Conservation (phyloP, 2,888 invertebrate genomes). For the Macropis europaea region DNA sequence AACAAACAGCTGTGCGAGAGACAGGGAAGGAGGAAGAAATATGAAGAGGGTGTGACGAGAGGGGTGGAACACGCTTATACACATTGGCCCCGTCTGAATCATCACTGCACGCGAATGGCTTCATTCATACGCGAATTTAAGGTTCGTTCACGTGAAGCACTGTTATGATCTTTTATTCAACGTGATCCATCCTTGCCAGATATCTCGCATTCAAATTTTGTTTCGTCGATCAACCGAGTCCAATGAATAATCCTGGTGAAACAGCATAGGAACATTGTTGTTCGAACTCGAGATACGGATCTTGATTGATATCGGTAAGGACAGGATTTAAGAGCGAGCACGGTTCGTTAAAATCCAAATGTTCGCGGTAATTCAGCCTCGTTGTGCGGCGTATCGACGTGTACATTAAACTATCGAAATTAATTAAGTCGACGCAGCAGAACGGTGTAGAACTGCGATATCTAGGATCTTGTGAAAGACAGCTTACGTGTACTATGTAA, state of each 20-base stretch:
- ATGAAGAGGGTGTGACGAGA: conserved; percentile 27
- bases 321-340: too few species aligned
- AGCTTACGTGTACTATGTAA: too few species aligned
- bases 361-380: too few species aligned
- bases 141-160: conserved; percentile 12
- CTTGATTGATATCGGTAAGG: too few species aligned
- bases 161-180: conserved; percentile 9
- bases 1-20: conserved; percentile 21
- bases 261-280: too few species aligned
- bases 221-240: too few species aligned
- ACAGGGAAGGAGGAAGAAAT: conserved; percentile 23
- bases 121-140: conserved; percentile 55
- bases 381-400: too few species aligned
- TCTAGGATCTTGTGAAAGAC: conserved; percentile 14
- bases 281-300: too few species aligned
- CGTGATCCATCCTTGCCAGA: too few species aligned
- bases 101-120: conserved; percentile 49
- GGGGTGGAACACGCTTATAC: conserved; percentile 14
- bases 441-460: neutral
- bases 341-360: neutral
- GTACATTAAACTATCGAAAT: conserved; percentile 13
- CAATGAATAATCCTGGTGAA: too few species aligned
- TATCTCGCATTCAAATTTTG: too few species aligned
- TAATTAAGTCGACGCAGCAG: conserved; percentile 8
- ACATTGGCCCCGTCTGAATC: conserved; percentile 39